Conservation (phyloP, 2,113 vertebrate species). For the Trinectes maculatus region DNA sequence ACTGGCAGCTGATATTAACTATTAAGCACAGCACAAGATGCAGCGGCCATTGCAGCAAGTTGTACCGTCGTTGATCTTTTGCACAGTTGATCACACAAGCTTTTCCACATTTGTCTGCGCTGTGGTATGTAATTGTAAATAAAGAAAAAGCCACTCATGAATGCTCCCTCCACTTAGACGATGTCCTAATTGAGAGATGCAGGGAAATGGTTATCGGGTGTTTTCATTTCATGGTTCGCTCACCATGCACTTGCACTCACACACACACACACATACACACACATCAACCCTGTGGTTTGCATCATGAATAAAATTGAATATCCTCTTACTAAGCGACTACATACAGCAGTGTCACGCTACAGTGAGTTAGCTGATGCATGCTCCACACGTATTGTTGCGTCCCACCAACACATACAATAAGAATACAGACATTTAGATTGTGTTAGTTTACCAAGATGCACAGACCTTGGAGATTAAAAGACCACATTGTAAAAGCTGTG, state of each 20-base stretch:
- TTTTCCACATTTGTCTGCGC: constrained; percentile 50
- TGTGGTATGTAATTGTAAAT: constrained; percentile 65
- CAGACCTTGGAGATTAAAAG: neutral
- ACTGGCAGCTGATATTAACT: constrained; percentile 46
- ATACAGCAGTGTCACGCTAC: constrained; percentile 63
- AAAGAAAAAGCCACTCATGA: constrained; percentile 57
- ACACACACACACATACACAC: constrained; percentile 21
- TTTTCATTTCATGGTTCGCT: constrained; percentile 78
- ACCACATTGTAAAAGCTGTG: no score
- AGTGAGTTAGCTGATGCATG: constrained; percentile 25
- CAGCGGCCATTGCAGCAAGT: constrained; percentile 17
- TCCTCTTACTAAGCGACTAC: constrained; percentile 68
- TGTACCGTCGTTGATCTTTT: constrained; percentile 26
- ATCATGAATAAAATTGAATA: constrained; percentile 80
- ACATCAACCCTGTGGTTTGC: constrained; percentile 63
- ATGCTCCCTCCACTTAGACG: constrained; percentile 62
- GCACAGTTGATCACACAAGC: constrained; percentile 25
- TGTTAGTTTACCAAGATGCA: constrained; percentile 16
- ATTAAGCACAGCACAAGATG: constrained; percentile 30
- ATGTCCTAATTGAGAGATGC: constrained; percentile 77
- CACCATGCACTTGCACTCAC: constrained; percentile 48
- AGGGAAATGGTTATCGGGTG: constrained; percentile 73
- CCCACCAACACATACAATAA: constrained; percentile 28
- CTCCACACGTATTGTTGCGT: constrained; percentile 40
- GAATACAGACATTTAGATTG: constrained; percentile 47